Base-by-base conservation (phyloP, 2,888 invertebrate species). In the Glaucopsyche alexis region DNA sequence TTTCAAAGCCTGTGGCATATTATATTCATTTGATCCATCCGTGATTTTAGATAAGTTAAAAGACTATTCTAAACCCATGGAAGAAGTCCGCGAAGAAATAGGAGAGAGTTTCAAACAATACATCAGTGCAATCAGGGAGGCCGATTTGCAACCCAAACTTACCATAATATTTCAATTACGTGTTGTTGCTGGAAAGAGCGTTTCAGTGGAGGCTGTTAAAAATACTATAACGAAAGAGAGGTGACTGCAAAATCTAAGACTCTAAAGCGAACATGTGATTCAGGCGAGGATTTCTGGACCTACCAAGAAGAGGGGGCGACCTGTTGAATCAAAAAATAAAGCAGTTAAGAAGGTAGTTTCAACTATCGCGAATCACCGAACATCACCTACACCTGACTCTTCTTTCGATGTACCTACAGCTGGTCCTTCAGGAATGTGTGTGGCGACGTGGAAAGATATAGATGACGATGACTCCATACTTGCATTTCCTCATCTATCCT, bases 151-250 rank as follows among this genome's bases (percentile, higher is more conserved):
- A 67, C 42, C 47, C 42, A 42, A 67, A 9, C 67, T 45, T 40
- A 66, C 40, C 45, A 69, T 7, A 70, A 70, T 49, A 49, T 70
- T 70, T 70, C 69, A 70, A 70, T n/a, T 70, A 49, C 69, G 29
- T 47, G 49, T 70, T 49, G 13, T 49, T 8, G 69, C 69, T 49
- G 69, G 69, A 5, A 49, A 49, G 29, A 70, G 66, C 40, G 66
- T 66, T 9, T 66, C 66, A 13, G 7, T 66, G 38, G 66, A 66
- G 40, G 40, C 29, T 13, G 69, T 70, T 9, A 70, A 49, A 11
- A 70, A 49, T 70, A 49, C 49, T 70, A 70, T 49, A 49, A 70
- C 8, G 49, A 70, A 49, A 70, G 49, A 29, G 29, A n/a, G 29
- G 29, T 47, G 8, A 49, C 19, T 13, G 49, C 69, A 47, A 70